Percentiles rank a stretch among this genome's conserved stretches.
Evolutionary conservation across 2,888 invertebrate species (phyloP).

Genomic region (Nephrocerus scutellatus): DNA sequence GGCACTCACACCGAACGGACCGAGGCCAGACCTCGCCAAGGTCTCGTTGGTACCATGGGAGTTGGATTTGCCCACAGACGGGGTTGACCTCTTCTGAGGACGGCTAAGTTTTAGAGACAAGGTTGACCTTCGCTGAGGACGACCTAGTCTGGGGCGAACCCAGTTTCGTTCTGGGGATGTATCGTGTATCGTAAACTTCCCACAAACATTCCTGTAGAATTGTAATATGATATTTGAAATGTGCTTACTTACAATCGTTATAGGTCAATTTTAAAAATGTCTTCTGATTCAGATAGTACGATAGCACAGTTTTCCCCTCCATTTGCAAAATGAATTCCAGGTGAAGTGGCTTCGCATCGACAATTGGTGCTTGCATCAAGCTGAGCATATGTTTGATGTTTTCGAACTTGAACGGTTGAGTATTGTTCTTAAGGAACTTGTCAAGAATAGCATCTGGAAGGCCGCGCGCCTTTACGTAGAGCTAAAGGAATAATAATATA

Average conservation of each 20-base stretch:
- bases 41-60: too few species aligned
- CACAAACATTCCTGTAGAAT: background rate
- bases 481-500: conserved; percentile 40
- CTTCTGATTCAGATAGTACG: conserved; percentile 60
- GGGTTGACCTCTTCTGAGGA: too few species aligned
- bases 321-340: conserved; percentile 60
- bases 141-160: too few species aligned
- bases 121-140: too few species aligned
- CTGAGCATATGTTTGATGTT: conserved; percentile 50
- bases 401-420: conserved; percentile 51
- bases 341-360: conserved; percentile 52
- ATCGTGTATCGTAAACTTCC: too few species aligned
- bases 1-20: too few species aligned
- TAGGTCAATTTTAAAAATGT: conserved; percentile 56
- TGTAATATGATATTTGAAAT: background rate
- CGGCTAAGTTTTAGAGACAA: too few species aligned
- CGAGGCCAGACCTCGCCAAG: too few species aligned
- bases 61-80: too few species aligned
- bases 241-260: conserved; percentile 53
- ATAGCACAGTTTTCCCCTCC: conserved; percentile 61
- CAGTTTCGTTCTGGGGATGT: too few species aligned
- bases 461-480: conserved; percentile 54
- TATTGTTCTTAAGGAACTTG: conserved; percentile 46
- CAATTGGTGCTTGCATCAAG: conserved; percentile 47
- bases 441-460: conserved; percentile 49